Evolutionary conservation across 2,888 invertebrate genomes (phyloP).

Genomic region (Apamea epomidion): DNA sequence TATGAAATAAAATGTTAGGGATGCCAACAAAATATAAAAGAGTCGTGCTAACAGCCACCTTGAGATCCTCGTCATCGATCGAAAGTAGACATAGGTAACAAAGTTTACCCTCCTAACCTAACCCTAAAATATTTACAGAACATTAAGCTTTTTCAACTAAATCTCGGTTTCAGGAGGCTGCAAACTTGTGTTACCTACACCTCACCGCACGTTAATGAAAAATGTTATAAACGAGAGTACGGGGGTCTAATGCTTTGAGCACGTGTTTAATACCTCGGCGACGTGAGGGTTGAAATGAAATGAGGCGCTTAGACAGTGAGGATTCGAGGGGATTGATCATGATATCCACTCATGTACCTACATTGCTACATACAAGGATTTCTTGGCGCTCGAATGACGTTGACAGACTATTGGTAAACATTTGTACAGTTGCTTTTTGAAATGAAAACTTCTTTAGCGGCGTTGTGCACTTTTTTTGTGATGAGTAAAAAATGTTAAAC

Average conservation of each 20-base stretch:
- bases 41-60: neutral
- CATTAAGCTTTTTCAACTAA: neutral
- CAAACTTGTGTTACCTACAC: neutral
- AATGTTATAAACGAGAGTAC: constrained; percentile 32
- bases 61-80: no score
- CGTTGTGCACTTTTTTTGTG: no score
- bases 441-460: no score
- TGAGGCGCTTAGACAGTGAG: neutral
- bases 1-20: neutral
- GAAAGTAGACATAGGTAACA: neutral
- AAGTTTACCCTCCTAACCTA: neutral
- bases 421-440: neutral
- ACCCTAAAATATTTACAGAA: constrained; percentile 5
- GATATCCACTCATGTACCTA: neutral
- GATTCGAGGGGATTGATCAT: neutral
- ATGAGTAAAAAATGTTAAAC: no score
- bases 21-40: neutral
- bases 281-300: constrained; percentile 40
- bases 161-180: constrained; percentile 13
- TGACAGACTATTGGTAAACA: neutral
- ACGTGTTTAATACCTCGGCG: constrained; percentile 40
- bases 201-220: constrained; percentile 30
- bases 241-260: constrained; percentile 36
- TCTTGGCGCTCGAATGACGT: neutral
- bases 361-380: neutral